These are phyloP conservation scores for Drosophila mojavensis DNA, from an alignment of 1,140 invertebrate species.

Conservation along the genomic window DNA sequence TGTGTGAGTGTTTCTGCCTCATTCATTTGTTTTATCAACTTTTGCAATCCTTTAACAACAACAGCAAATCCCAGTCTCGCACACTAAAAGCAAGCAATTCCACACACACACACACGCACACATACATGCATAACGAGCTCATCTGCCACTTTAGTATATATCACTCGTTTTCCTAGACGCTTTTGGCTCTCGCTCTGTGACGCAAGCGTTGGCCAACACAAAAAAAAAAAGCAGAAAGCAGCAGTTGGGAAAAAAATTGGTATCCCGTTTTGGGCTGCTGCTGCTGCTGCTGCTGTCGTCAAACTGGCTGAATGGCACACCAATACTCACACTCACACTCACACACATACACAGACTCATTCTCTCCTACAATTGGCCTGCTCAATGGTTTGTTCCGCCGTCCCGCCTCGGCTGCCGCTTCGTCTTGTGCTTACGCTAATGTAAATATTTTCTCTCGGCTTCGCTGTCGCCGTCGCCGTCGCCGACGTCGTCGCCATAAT, in stretches of 20 bases:
- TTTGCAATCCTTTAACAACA: slow-evolving; percentile 38
- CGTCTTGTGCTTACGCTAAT: slow-evolving; percentile 70
- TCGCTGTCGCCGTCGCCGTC: slow-evolving; percentile 39
- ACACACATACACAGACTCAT: slow-evolving; percentile 14
- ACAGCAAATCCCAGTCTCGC: slow-evolving; percentile 36
- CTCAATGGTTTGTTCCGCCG: slow-evolving; percentile 56
- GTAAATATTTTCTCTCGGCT: slow-evolving; percentile 70
- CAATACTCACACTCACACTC: slow-evolving; percentile 46
- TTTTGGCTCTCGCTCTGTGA: slow-evolving; percentile 57
- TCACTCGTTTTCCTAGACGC: slow-evolving; percentile 48
- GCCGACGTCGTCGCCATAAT: slow-evolving; percentile 57
- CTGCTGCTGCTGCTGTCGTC: slow-evolving; percentile 69
- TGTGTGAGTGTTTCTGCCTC: slow-evolving; percentile 4
- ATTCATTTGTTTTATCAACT: slow-evolving; percentile 46
- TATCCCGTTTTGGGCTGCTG: slow-evolving; percentile 24
- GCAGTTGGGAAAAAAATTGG: slow-evolving; percentile 35
- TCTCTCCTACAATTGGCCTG: slow-evolving; percentile 70
- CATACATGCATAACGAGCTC: slow-evolving; percentile 27
- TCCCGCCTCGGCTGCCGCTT: background rate
- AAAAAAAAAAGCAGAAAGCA: background rate
- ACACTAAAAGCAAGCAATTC: slow-evolving; percentile 46
- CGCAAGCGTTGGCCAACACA: slow-evolving; percentile 56
- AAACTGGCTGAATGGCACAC: slow-evolving; percentile 77
- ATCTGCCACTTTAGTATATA: slow-evolving; percentile 45
- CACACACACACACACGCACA: background rate